Conservation (phyloP, 1,140 invertebrate genomes). For the Adelges cooleyi region DNA sequence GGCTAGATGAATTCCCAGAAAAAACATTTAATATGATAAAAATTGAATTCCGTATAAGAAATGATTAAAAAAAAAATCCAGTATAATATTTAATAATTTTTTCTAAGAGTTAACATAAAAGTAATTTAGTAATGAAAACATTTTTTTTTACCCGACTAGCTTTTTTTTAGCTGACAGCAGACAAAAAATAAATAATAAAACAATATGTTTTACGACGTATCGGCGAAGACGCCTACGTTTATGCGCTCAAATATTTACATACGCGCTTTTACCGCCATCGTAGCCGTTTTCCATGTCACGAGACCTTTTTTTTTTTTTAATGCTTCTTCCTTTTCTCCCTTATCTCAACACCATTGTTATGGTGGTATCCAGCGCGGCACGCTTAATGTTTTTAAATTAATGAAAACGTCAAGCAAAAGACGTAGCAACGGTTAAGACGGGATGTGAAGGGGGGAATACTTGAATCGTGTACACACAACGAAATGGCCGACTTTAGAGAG, state of each 20-base stretch:
- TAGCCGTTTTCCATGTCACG: not conserved
- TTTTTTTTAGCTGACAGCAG: too few species aligned
- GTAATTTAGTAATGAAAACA: too few species aligned
- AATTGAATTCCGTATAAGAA: too few species aligned
- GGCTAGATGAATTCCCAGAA: too few species aligned
- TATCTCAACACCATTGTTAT: not conserved
- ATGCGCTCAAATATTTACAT: not conserved
- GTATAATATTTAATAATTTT: too few species aligned
- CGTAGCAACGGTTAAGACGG: not conserved
- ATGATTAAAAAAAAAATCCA: too few species aligned
- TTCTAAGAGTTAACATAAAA: too few species aligned
- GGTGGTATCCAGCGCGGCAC: too few species aligned
- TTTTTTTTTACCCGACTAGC: too few species aligned
- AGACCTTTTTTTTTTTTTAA: not conserved
- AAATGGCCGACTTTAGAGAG: too few species aligned
- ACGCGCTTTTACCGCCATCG: not conserved
- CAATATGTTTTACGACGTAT: not conserved
- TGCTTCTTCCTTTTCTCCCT: not conserved
- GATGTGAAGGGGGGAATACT: not conserved
- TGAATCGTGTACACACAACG: too few species aligned
- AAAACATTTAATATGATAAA: too few species aligned
- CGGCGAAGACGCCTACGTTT: not conserved
- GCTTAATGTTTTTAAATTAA: not conserved
- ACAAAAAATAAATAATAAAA: not conserved
- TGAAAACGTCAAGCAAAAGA: conserved; percentile 9